phyloP scores from a whole-genome alignment of 2,113 vertebrate genomes.

The Cavia porcellus region DNA sequence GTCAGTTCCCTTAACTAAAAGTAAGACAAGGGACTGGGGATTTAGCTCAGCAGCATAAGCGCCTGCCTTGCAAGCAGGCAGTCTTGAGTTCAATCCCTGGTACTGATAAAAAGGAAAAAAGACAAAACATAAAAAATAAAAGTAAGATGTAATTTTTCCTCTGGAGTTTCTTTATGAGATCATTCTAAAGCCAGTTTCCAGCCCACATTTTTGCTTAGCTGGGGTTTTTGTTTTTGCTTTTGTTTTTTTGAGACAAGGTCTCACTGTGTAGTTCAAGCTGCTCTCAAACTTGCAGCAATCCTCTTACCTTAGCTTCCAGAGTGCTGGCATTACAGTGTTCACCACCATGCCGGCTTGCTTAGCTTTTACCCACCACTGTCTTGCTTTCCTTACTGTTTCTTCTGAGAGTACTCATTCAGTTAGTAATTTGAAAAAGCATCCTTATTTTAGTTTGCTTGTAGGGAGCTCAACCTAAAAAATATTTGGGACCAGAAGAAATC shows the following conservation, averaged over 20 bases:
- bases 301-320: not conserved
- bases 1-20: not conserved
- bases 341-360: not conserved
- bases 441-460: not conserved
- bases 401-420: not conserved
- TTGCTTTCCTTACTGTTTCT: not conserved
- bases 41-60: too few species aligned
- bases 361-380: not conserved
- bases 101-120: too few species aligned
- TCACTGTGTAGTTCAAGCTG: not conserved
- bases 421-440: not conserved
- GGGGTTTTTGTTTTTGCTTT: too few species aligned
- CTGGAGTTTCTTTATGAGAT: not conserved
- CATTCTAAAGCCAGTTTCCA: not conserved
- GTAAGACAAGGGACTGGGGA: too few species aligned
- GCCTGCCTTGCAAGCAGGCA: too few species aligned
- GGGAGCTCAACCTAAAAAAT: not conserved
- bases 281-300: not conserved
- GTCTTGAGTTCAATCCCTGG: too few species aligned
- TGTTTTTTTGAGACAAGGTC: not conserved
- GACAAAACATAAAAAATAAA: too few species aligned
- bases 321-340: not conserved
- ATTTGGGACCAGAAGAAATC: not conserved
- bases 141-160: not conserved
- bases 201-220: not conserved